A percentile compares a stretch with the other conserved stretches of the same genome.
Evolutionary conservation across 2,888 invertebrate species (phyloP).

Genomic region (Tenodera sinensis): DNA sequence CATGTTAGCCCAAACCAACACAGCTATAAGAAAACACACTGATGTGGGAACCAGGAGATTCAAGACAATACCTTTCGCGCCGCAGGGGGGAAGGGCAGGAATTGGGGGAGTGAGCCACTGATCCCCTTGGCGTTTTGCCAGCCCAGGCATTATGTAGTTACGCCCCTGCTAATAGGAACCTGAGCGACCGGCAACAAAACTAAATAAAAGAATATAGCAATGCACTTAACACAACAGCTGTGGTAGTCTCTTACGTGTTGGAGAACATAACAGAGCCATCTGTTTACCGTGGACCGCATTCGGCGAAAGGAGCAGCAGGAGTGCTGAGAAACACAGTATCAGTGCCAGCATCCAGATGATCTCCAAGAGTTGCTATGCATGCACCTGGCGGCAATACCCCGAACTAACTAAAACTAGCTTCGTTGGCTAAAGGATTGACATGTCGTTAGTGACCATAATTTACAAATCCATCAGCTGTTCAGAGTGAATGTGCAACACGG

Average conservation of each 20-base stretch:
- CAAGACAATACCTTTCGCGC: background rate
- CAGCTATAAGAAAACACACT: too few relatives aligned
- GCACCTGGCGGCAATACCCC: too few relatives aligned
- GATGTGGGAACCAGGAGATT: background rate
- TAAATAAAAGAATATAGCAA: background rate
- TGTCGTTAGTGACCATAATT: too few relatives aligned
- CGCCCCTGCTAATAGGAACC: background rate
- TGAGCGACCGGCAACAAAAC: background rate
- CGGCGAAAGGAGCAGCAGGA: background rate
- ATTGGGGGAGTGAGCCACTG: background rate
- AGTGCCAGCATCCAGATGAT: too few relatives aligned
- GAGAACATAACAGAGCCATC: background rate
- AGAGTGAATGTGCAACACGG: too few relatives aligned
- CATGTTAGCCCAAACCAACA: too few relatives aligned
- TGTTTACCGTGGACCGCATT: background rate
- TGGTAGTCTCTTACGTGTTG: background rate
- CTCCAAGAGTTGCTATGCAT: too few relatives aligned
- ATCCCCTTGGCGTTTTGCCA: background rate
- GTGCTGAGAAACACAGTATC: too few relatives aligned
- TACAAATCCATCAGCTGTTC: too few relatives aligned
- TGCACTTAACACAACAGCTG: background rate
- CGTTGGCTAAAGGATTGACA: too few relatives aligned
- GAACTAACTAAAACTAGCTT: too few relatives aligned
- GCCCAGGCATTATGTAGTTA: background rate
- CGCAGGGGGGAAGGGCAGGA: background rate